A percentile compares a stretch with the other conserved stretches of the same genome.
phyloP scores from a whole-genome alignment of 1,140 invertebrate genomes.

The Lordiphosa collinella region DNA sequence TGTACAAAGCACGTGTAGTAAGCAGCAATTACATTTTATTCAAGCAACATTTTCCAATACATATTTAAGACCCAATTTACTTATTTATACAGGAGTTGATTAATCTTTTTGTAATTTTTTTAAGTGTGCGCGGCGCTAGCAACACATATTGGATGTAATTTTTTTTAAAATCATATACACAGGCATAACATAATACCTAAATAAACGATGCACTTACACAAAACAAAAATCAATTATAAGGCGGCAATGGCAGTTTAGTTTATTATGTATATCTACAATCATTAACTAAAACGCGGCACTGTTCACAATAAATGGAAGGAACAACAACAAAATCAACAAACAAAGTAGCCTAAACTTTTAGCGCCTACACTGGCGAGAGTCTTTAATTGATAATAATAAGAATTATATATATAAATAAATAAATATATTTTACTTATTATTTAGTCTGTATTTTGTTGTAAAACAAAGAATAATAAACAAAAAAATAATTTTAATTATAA shows the following conservation, averaged over 20 bases:
- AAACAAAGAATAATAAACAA: slow-evolving; percentile 70
- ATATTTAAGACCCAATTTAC: not conserved
- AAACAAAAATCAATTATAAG: not conserved
- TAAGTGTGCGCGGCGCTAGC: slow-evolving; percentile 14
- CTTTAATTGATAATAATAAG: slow-evolving; percentile 71
- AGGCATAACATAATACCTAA: not conserved
- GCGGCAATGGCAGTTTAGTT: too few species aligned
- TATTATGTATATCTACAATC: not conserved
- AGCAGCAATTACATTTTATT: too few species aligned
- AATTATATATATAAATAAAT: slow-evolving; percentile 72
- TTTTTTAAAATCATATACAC: slow-evolving; percentile 23
- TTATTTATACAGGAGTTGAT: not conserved
- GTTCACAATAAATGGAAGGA: slow-evolving; percentile 23
- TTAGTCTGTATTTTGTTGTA: slow-evolving; percentile 77
- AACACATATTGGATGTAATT: slow-evolving; percentile 21
- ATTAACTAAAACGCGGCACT: slow-evolving; percentile 30
- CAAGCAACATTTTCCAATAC: slow-evolving; percentile 10
- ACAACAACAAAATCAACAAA: slow-evolving; percentile 40
- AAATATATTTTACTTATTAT: slow-evolving; percentile 77
- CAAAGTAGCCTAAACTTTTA: slow-evolving; percentile 66
- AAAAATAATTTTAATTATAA: slow-evolving; percentile 65
- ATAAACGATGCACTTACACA: too few species aligned
- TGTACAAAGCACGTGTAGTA: slow-evolving; percentile 23
- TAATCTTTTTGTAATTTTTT: slow-evolving; percentile 7
- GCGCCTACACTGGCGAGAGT: slow-evolving; percentile 55